A percentile compares a stretch with the other conserved stretches of the same genome.
Evolutionary conservation across 2,797 vertebrate species (phyloP).

Genomic region (Ptychobarbus kaznakovi): DNA sequence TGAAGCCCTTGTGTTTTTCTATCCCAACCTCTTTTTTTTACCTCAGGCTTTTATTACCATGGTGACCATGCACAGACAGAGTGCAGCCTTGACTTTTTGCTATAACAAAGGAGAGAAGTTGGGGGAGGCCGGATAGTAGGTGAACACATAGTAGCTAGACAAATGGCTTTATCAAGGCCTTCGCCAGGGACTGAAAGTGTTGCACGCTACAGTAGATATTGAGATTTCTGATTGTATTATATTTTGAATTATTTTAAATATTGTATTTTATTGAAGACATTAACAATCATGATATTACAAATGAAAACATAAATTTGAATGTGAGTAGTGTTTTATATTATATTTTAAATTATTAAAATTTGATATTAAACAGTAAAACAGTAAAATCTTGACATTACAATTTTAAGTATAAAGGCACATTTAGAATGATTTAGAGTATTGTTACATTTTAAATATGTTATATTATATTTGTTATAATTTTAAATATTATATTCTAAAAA

Average conservation of each 20-base stretch:
- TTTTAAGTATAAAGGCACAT: neutral
- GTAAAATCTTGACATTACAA: neutral
- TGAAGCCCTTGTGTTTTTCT: slow-evolving; percentile 36
- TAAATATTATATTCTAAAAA: neutral
- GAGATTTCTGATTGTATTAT: neutral
- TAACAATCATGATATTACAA: neutral
- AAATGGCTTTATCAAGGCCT: slow-evolving; percentile 28
- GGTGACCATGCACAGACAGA: slow-evolving; percentile 72
- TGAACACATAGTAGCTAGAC: slow-evolving; percentile 67
- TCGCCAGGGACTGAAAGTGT: slow-evolving; percentile 5
- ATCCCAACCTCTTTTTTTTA: slow-evolving; percentile 58
- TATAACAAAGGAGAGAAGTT: slow-evolving; percentile 71
- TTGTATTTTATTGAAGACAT: neutral
- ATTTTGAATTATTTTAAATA: neutral
- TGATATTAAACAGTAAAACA: neutral
- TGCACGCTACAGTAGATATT: neutral
- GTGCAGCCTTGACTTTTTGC: slow-evolving; percentile 72
- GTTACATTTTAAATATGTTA: neutral
- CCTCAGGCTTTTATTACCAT: slow-evolving; percentile 68
- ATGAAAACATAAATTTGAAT: neutral
- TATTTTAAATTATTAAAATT: neutral
- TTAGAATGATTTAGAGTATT: neutral
- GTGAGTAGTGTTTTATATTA: too few species aligned
- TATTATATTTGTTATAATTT: neutral
- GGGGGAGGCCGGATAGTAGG: slow-evolving; percentile 51